phyloP scores from a whole-genome alignment of 2,888 invertebrate genomes.

The Drosophila mettleri region DNA sequence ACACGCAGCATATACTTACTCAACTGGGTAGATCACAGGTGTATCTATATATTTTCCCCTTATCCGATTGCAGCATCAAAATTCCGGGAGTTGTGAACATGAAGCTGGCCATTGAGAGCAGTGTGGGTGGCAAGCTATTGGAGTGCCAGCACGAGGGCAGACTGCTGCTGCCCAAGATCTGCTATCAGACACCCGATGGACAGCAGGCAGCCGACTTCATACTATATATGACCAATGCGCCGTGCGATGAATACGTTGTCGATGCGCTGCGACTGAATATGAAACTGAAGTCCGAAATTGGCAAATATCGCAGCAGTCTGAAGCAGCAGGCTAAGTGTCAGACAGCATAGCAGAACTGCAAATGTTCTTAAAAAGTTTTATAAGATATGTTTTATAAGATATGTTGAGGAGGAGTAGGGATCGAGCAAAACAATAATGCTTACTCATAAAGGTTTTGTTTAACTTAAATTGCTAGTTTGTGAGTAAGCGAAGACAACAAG shows the following conservation, averaged over 20 bases:
- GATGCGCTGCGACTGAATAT: slow-evolving; percentile 41
- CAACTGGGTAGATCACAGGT: not conserved
- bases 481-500: not conserved
- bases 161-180: slow-evolving; percentile 39
- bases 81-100: slow-evolving; percentile 24
- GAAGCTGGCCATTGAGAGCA: slow-evolving; percentile 23
- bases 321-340: slow-evolving; percentile 20
- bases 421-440: not conserved
- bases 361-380: not conserved
- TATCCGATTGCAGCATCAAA: slow-evolving; percentile 15
- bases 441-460: not conserved
- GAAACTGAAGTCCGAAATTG: slow-evolving; percentile 34
- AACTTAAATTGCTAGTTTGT: slow-evolving; percentile 9
- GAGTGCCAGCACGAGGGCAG: slow-evolving; percentile 37
- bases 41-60: not conserved
- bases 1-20: not conserved
- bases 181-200: slow-evolving; percentile 37
- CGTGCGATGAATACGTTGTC: slow-evolving; percentile 64
- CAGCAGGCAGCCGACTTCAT: slow-evolving; percentile 49
- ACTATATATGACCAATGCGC: slow-evolving; percentile 65
- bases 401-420: not conserved
- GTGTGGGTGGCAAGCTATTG: slow-evolving; percentile 17
- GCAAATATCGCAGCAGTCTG: slow-evolving; percentile 26
- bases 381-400: not conserved
- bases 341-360: not conserved